Conservation (phyloP, 2,113 vertebrate species). For the Sapajus apella region DNA sequence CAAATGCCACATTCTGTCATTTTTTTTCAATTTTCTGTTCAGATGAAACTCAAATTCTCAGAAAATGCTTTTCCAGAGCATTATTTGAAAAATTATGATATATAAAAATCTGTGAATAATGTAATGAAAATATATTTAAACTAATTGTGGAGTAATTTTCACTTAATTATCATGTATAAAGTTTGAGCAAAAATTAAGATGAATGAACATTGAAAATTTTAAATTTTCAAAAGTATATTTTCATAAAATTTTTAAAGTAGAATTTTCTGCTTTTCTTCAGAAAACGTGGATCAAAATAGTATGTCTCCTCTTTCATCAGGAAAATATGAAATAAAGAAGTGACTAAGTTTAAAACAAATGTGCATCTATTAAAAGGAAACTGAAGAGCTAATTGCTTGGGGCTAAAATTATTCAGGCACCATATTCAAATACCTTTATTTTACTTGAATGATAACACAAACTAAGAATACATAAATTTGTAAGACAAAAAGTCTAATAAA, state of each 20-base stretch:
- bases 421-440: neutral
- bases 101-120: neutral
- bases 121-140: neutral
- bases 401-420: neutral
- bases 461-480: neutral
- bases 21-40: neutral
- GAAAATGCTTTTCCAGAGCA: neutral
- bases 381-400: neutral
- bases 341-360: neutral
- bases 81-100: neutral
- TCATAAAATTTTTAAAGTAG: neutral
- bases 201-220: neutral
- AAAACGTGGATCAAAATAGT: neutral
- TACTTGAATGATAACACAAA: neutral
- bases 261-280: neutral
- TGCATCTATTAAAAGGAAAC: neutral
- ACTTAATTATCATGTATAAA: neutral
- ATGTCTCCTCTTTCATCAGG: neutral
- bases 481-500: neutral
- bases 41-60: neutral
- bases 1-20: neutral
- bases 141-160: neutral
- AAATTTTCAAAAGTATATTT: neutral
- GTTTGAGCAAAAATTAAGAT: neutral
- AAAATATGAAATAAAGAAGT: neutral